These are phyloP conservation scores for Drosophila testacea DNA, from an alignment of 2,888 invertebrate genomes.

Conservation along the genomic window DNA sequence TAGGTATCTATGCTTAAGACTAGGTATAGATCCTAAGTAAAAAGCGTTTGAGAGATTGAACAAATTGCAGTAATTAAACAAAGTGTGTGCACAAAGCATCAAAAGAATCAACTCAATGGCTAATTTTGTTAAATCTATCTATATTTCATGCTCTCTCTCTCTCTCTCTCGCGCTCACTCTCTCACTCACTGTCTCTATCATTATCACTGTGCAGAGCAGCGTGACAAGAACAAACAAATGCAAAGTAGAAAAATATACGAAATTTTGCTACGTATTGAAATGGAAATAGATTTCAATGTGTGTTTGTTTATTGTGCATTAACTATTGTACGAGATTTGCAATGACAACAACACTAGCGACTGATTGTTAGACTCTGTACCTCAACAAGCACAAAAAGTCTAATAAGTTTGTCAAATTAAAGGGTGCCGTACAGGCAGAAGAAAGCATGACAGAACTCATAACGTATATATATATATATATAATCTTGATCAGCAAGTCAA, in stretches of 20 bases:
- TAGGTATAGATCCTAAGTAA: neutral
- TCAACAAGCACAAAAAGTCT: too few species aligned
- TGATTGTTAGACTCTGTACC: conserved; percentile 4
- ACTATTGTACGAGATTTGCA: conserved; percentile 56
- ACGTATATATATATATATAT: too few species aligned
- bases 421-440: too few species aligned
- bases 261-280: conserved; percentile 67
- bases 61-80: conserved; percentile 40
- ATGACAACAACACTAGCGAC: conserved; percentile 13
- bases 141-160: neutral
- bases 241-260: conserved; percentile 19
- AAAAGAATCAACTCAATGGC: conserved; percentile 47
- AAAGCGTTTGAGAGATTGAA: neutral
- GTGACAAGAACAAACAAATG: conserved; percentile 70
- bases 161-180: neutral
- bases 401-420: too few species aligned
- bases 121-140: conserved; percentile 41
- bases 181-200: conserved; percentile 4
- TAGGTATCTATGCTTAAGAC: neutral
- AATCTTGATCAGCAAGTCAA: too few species aligned
- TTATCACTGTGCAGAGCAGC: conserved; percentile 68
- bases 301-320: conserved; percentile 38
- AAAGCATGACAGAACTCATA: too few species aligned
- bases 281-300: conserved; percentile 68
- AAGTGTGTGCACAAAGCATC: conserved; percentile 35